These are phyloP conservation scores for Chelonia mydas DNA, from an alignment of 2,797 vertebrate genomes.

Conservation along the genomic window DNA sequence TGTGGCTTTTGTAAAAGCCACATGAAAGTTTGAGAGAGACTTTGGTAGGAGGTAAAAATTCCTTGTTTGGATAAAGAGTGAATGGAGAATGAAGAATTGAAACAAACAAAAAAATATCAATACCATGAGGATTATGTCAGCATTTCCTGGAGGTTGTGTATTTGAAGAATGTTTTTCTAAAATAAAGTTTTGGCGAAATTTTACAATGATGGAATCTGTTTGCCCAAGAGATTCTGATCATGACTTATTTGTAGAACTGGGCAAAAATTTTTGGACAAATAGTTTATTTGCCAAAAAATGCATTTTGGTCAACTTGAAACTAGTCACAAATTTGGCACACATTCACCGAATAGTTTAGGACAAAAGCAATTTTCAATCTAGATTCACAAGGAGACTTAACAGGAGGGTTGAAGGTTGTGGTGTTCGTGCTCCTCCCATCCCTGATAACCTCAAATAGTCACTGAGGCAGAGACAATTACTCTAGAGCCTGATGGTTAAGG, in stretches of 20 bases:
- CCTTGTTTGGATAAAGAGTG: slow-evolving; percentile 14
- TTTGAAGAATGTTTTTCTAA: slow-evolving; percentile 26
- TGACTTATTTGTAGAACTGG: background rate
- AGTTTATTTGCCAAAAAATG: background rate
- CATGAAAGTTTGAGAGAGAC: background rate
- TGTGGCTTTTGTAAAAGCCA: slow-evolving; percentile 5
- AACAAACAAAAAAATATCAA: background rate
- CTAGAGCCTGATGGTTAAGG: background rate
- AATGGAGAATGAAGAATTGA: background rate
- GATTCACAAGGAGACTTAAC: background rate
- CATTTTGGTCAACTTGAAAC: background rate
- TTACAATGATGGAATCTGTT: background rate
- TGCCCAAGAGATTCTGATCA: background rate
- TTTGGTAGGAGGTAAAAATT: slow-evolving; percentile 1
- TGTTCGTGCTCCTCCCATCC: background rate
- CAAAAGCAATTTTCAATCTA: background rate
- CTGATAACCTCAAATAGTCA: background rate
- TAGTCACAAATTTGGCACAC: background rate
- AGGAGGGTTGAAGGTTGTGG: background rate
- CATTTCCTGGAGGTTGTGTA: slow-evolving; percentile 7
- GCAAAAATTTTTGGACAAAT: background rate
- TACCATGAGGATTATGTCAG: background rate
- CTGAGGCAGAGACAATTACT: background rate
- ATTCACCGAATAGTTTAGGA: background rate
- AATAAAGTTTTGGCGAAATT: slow-evolving; percentile 3